Evolutionary conservation across 2,888 invertebrate genomes (phyloP).

Genomic region (Thymelicus acteon): DNA sequence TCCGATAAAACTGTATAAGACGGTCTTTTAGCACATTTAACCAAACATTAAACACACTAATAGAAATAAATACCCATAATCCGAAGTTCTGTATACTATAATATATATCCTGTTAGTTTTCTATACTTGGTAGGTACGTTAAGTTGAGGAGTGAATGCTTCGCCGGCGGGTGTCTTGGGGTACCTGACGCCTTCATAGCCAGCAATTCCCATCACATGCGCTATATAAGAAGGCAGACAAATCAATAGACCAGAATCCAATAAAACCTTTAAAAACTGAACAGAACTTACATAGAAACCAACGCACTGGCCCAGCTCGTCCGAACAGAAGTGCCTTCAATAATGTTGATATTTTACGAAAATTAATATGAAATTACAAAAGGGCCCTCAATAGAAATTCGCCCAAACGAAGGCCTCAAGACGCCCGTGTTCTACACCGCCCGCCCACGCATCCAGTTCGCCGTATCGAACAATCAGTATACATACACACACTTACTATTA

Average conservation of each 20-base stretch:
- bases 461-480: conserved; percentile 72
- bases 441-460: conserved; percentile 69
- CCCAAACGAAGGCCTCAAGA: conserved; percentile 86
- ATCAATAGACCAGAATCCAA: conserved; percentile 71
- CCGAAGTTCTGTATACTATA: conserved; percentile 37
- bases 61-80: conserved; percentile 35
- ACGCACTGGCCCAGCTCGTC: conserved; percentile 96
- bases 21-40: conserved; percentile 37
- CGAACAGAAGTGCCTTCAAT: conserved; percentile 97
- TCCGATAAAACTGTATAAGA: conserved; percentile 36
- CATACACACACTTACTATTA: conserved; percentile 81
- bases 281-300: conserved; percentile 62
- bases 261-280: conserved; percentile 46
- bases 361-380: conserved; percentile 88
- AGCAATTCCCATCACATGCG: conserved; percentile 87
- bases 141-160: conserved; percentile 43
- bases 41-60: conserved; percentile 37
- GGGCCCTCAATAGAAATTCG: conserved; percentile 95
- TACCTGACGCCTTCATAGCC: conserved; percentile 91
- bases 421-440: conserved; percentile 61
- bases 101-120: conserved; percentile 38
- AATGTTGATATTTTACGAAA: conserved; percentile 94
- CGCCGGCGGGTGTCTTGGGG: conserved; percentile 70
- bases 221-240: conserved; percentile 92
- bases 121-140: conserved; percentile 31